Percentiles rank a stretch among this genome's conserved stretches.
These are phyloP conservation scores for Heptranchias perlo DNA, from an alignment of 2,113 vertebrate genomes.

Conservation along the genomic window DNA sequence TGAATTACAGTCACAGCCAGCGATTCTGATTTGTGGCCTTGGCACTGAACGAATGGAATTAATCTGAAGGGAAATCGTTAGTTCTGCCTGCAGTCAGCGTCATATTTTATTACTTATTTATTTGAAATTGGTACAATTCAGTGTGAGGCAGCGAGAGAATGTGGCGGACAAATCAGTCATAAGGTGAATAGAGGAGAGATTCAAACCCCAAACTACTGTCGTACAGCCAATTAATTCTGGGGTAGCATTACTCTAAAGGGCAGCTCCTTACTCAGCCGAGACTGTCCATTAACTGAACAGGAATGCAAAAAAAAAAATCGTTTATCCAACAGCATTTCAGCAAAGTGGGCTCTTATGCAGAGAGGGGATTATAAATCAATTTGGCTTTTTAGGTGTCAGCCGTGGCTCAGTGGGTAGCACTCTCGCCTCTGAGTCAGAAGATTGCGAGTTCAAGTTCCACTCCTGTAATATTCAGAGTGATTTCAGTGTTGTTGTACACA, in stretches of 20 bases:
- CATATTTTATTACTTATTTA: conserved; percentile 1
- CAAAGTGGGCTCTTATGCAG: neutral
- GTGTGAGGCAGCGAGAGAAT: neutral
- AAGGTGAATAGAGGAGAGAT: neutral
- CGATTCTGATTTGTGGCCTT: neutral
- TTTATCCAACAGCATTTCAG: neutral
- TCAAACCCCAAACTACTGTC: neutral
- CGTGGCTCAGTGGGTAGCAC: neutral
- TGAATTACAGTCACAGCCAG: neutral
- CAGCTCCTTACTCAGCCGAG: neutral
- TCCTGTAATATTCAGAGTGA: no score
- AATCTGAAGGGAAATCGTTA: conserved; percentile 19
- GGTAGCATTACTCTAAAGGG: neutral
- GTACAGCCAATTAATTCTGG: neutral
- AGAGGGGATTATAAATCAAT: neutral
- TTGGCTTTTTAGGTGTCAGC: neutral
- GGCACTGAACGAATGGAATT: neutral
- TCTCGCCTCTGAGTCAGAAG: neutral
- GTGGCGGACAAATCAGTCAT: neutral
- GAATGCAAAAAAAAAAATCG: neutral
- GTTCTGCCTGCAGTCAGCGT: neutral
- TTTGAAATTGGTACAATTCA: neutral
- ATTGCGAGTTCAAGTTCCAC: neutral
- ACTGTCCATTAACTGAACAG: neutral
- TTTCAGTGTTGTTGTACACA: no score